Conservation (phyloP, 2,888 invertebrate genomes). For the Clistopyga incitator region DNA sequence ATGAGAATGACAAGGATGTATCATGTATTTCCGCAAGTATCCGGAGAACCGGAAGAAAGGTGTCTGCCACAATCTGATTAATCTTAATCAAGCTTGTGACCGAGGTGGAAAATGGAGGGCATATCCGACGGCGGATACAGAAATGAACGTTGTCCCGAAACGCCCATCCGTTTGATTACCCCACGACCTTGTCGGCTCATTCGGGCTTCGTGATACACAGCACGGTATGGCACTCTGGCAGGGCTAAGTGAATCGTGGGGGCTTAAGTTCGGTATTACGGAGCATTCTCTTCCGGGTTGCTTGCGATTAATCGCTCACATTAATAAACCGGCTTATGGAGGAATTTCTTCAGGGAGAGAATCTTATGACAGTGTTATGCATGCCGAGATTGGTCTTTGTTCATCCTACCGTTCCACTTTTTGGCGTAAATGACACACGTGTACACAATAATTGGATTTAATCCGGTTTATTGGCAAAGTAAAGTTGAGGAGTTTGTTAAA, state of each 20-base stretch:
- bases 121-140: conserved; percentile 9
- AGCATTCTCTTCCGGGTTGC: conserved; percentile 24
- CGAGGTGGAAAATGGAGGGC: conserved; percentile 27
- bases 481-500: background rate
- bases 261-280: conserved; percentile 40
- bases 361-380: background rate
- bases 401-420: background rate
- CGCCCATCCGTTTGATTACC: conserved; percentile 46
- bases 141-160: conserved; percentile 51
- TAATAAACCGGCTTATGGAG: background rate
- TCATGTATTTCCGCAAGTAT: background rate
- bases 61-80: background rate
- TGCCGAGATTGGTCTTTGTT: background rate
- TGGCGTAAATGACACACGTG: background rate
- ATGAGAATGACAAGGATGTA: background rate
- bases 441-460: background rate
- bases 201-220: conserved; percentile 20
- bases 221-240: conserved; percentile 10
- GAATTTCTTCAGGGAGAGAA: background rate
- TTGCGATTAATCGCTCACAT: conserved; percentile 46
- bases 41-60: background rate
- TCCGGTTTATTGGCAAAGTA: background rate
- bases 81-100: conserved; percentile 51
- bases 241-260: conserved; percentile 43
- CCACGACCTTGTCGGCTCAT: conserved; percentile 37